Evolutionary conservation across 2,113 vertebrate genomes (phyloP).

Genomic region (Taxidea taxus): DNA sequence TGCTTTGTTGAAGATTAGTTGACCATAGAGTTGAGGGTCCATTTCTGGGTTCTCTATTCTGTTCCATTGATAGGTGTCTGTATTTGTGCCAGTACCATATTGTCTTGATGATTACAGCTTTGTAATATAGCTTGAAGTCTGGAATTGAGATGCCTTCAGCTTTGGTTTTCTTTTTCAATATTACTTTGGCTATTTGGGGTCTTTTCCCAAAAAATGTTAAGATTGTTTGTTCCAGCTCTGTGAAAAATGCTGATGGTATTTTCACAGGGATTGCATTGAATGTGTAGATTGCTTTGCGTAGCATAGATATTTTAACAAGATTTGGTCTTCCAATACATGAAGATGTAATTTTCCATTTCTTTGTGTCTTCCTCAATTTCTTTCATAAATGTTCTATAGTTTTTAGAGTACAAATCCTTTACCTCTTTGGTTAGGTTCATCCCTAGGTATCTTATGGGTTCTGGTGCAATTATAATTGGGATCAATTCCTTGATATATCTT

Average conservation of each 20-base stretch:
- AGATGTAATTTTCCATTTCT: background rate
- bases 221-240: background rate
- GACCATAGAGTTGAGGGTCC: background rate
- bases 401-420: background rate
- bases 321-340: background rate
- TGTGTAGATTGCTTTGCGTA: background rate
- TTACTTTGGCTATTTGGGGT: background rate
- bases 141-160: background rate
- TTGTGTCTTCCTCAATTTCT: background rate
- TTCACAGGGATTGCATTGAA: background rate
- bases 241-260: background rate
- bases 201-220: background rate
- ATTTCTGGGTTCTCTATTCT: background rate
- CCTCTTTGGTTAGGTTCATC: background rate
- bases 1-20: too few species aligned
- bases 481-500: background rate
- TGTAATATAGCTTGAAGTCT: background rate
- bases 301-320: background rate
- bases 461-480: background rate
- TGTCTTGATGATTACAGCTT: background rate
- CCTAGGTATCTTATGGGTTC: background rate
- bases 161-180: background rate
- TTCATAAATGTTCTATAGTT: background rate
- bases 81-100: background rate
- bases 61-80: background rate